Evolutionary conservation across 1,140 invertebrate genomes (phyloP).

Genomic region (Drosophila oshimai): DNA sequence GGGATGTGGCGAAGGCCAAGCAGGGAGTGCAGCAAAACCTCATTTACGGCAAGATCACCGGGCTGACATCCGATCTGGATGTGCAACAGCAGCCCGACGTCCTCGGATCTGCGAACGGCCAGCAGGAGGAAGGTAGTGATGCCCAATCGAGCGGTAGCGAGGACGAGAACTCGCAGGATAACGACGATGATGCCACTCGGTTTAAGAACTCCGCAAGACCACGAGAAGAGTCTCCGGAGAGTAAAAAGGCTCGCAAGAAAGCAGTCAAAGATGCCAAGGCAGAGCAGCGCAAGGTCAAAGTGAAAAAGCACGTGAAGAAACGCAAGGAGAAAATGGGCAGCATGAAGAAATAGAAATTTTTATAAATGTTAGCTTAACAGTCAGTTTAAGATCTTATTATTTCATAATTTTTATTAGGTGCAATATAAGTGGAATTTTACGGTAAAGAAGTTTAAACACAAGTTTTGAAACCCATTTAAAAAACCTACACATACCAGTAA

Average conservation of each 20-base stretch:
- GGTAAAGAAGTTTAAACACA: not conserved
- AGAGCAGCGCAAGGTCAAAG: slow-evolving; percentile 95
- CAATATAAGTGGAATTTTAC: not conserved
- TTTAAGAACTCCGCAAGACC: slow-evolving; percentile 89
- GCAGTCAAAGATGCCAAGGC: slow-evolving; percentile 93
- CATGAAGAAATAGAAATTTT: slow-evolving; percentile 73
- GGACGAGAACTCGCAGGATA: slow-evolving; percentile 75
- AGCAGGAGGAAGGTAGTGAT: slow-evolving; percentile 55
- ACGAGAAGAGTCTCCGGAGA: slow-evolving; percentile 93
- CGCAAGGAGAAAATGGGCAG: slow-evolving; percentile 88
- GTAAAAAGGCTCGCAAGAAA: slow-evolving; percentile 93
- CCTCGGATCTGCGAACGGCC: slow-evolving; percentile 51
- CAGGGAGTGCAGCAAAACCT: slow-evolving; percentile 89
- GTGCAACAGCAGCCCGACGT: slow-evolving; percentile 86
- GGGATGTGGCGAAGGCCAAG: slow-evolving; percentile 92
- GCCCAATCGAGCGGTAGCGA: slow-evolving; percentile 82
- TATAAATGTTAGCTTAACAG: not conserved
- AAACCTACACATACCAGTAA: too few species aligned
- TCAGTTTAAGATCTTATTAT: not conserved
- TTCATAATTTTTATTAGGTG: not conserved
- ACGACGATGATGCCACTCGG: slow-evolving; percentile 84
- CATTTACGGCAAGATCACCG: slow-evolving; percentile 92
- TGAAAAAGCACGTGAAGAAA: slow-evolving; percentile 98
- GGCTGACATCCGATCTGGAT: slow-evolving; percentile 91
- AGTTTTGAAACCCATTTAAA: too few species aligned